Conservation (phyloP, 2,113 vertebrate species). For the Kryptolebias marmoratus region DNA sequence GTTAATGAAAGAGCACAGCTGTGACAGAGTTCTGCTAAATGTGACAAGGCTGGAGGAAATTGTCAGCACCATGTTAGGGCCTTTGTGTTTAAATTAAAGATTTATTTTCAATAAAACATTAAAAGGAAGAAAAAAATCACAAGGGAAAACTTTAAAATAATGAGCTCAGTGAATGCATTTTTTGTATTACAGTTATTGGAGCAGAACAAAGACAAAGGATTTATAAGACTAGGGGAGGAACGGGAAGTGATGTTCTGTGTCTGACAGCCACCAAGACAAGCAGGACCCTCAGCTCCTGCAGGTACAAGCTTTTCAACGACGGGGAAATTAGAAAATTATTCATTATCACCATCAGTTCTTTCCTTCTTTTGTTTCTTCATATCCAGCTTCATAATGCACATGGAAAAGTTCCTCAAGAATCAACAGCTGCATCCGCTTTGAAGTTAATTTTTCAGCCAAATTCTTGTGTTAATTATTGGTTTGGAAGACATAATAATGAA, state of each 20-base stretch:
- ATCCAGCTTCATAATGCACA: no score
- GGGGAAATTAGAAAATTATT: no score
- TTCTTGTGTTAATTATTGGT: no score
- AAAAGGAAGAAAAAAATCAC: not conserved
- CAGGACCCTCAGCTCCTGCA: not conserved
- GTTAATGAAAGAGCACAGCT: slow-evolving; percentile 20
- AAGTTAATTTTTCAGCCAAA: no score
- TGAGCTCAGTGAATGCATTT: not conserved
- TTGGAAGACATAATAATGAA: no score
- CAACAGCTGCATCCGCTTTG: no score
- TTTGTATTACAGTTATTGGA: not conserved
- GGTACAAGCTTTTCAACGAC: no score
- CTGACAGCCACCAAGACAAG: not conserved
- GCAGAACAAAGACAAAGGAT: not conserved
- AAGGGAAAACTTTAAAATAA: not conserved
- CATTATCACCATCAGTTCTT: no score
- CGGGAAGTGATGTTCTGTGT: not conserved
- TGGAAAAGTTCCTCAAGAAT: no score
- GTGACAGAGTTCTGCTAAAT: slow-evolving; percentile 25
- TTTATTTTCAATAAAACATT: not conserved
- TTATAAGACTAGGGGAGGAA: not conserved
- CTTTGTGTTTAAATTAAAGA: slow-evolving; percentile 6
- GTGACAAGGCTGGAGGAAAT: slow-evolving; percentile 1
- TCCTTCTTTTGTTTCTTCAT: no score
- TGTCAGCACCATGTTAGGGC: not conserved